These are phyloP conservation scores for Tringa solitaria DNA, from an alignment of 2,113 vertebrate species.

Conservation along the genomic window DNA sequence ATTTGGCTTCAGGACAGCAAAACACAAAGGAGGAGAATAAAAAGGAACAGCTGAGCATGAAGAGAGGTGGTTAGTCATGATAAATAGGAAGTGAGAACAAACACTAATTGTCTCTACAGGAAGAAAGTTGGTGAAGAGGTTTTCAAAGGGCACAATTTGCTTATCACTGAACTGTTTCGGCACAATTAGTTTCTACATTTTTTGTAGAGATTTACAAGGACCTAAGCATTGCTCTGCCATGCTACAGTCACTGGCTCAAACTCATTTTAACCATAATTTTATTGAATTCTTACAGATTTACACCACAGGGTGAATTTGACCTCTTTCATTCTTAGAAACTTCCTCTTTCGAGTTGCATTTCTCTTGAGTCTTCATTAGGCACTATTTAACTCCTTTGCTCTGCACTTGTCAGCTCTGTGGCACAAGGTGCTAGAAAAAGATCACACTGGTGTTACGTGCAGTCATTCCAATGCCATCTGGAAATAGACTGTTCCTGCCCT, in stretches of 20 bases:
- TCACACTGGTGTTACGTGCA: neutral
- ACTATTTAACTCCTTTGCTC: neutral
- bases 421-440: neutral
- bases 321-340: neutral
- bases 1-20: slow-evolving; percentile 16
- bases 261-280: neutral
- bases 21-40: neutral
- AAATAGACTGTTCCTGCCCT: neutral
- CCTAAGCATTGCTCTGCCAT: neutral
- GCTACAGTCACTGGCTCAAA: neutral
- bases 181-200: neutral
- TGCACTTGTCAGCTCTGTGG: neutral
- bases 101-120: neutral
- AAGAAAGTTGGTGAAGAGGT: slow-evolving; percentile 1
- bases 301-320: neutral
- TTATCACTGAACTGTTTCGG: neutral
- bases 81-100: slow-evolving; percentile 31
- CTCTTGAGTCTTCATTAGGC: neutral
- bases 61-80: slow-evolving; percentile 1
- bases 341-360: neutral
- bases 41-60: slow-evolving; percentile 25
- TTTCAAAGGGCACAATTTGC: neutral
- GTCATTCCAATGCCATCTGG: neutral
- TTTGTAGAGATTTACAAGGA: neutral
- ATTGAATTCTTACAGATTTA: neutral